These are phyloP conservation scores for Colinus virginianus DNA, from an alignment of 2,113 vertebrate species.

Conservation along the genomic window DNA sequence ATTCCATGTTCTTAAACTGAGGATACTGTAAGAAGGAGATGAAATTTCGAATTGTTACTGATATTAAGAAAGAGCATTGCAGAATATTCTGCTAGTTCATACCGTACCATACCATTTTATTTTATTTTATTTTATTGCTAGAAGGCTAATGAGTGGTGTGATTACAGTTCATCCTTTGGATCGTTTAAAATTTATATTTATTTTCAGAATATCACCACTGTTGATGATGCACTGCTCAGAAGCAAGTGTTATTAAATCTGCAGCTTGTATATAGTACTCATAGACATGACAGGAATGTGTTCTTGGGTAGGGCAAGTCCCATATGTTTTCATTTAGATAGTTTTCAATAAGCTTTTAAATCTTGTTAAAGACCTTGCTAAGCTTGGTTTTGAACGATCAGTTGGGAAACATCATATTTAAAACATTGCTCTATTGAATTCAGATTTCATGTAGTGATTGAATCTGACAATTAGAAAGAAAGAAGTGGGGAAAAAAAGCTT, in stretches of 20 bases:
- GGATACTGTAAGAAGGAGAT: neutral
- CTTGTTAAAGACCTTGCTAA: slow-evolving; percentile 33
- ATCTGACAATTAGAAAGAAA: neutral
- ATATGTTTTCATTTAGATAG: slow-evolving; percentile 40
- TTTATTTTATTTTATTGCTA: neutral
- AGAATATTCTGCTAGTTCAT: neutral
- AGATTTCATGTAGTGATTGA: neutral
- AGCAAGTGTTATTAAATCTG: neutral
- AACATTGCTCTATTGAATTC: neutral
- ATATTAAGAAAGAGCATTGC: neutral
- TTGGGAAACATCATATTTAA: slow-evolving; percentile 27
- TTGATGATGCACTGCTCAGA: neutral
- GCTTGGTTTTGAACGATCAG: slow-evolving; percentile 24
- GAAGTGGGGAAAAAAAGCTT: neutral
- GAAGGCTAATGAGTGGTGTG: neutral
- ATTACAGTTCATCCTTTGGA: neutral
- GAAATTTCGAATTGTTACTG: neutral
- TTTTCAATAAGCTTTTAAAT: slow-evolving; percentile 51
- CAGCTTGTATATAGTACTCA: neutral
- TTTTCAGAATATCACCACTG: neutral
- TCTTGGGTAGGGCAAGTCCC: neutral
- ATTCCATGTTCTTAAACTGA: neutral
- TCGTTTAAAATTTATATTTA: neutral
- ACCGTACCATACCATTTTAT: too few species aligned
- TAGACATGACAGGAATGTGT: neutral